Base-by-base conservation (phyloP, 1,140 invertebrate genomes). In the Alviniconcha marisindica region DNA sequence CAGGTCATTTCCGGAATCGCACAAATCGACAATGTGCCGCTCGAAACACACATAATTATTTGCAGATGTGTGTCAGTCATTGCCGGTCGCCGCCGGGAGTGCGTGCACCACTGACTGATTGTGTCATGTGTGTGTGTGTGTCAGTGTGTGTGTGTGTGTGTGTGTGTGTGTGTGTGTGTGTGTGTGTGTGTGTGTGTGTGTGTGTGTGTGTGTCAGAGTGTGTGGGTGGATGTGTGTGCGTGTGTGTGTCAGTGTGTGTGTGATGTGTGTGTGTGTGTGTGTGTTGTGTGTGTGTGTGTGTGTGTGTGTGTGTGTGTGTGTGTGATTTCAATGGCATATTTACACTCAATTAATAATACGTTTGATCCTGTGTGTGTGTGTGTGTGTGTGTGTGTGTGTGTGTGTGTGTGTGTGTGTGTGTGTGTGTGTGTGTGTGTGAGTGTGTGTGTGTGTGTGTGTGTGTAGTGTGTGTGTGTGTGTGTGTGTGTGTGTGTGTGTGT, bases 401-500 rank as follows among this genome's bases (percentile, higher is more conserved):
- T 0, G 31, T 10, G 12, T n/a, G 21, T 71, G 12, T 24, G 31
- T 33, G 66, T 33, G 31, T 71, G 69, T 12, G 31, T 38, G 38
- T 12, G 31, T 38, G 38, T 14, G 31, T 36, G 33, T 14, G 21
- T 12, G 38, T 40, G 31, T 38, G 69, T 36, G 31, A 31, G 38
- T 71, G 31, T 40, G 31, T 36, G 69, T 71, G 69, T 71, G 69
- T 36, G 69, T 40, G 31, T 71, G 38, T 40, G 33, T 71, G 28
- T 33, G 69, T 71, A 66, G 63, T 14, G n/a, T 66, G 63, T 14
- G n/a, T 7, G 10, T 10, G n/a, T 14, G 63, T 10, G 10, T n/a
- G 69, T 71, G 69, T 36, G 69, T 12, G 7, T 15, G 38, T 5
- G 66, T 71, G 66, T 71, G 66, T 71, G 66, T 71, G 66, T 12